Conservation (phyloP, 2,797 vertebrate species). For the Gambelia wislizenii region DNA sequence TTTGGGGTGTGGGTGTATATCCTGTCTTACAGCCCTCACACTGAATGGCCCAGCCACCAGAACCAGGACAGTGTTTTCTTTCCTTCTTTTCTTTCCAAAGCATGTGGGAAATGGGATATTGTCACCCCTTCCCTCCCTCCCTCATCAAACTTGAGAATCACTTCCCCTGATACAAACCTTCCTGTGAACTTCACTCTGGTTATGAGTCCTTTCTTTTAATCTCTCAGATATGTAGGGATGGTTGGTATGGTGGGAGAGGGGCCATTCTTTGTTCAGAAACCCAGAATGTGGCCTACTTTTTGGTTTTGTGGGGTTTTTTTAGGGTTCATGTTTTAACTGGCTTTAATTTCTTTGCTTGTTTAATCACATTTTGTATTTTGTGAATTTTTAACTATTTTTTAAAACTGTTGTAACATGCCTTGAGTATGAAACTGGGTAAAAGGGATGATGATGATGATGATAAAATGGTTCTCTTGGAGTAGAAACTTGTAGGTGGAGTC, state of each 20-base stretch:
- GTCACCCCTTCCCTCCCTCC: not conserved
- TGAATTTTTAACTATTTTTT: too few relatives aligned
- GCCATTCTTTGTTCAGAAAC: not conserved
- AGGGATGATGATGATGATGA: too few relatives aligned
- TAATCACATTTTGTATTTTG: too few relatives aligned
- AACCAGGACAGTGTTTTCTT: not conserved
- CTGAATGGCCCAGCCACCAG: not conserved
- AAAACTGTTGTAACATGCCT: too few relatives aligned
- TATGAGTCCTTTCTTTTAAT: not conserved
- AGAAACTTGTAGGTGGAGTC: not conserved
- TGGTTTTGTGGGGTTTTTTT: too few relatives aligned
- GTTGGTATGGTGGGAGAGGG: not conserved
- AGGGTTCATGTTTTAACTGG: too few relatives aligned
- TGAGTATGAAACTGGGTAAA: too few relatives aligned
- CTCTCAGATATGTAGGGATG: not conserved
- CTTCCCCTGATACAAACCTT: not conserved
- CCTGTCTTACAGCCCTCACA: not conserved
- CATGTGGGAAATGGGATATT: not conserved
- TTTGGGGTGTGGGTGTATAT: too few relatives aligned
- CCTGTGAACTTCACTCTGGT: not conserved
- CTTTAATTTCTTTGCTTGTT: too few relatives aligned
- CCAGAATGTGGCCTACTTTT: not conserved
- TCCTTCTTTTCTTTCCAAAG: not conserved
- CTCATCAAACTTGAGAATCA: not conserved
- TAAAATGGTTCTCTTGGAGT: not conserved